These are phyloP conservation scores for Eulithis testata DNA, from an alignment of 2,888 invertebrate genomes.

Conservation along the genomic window DNA sequence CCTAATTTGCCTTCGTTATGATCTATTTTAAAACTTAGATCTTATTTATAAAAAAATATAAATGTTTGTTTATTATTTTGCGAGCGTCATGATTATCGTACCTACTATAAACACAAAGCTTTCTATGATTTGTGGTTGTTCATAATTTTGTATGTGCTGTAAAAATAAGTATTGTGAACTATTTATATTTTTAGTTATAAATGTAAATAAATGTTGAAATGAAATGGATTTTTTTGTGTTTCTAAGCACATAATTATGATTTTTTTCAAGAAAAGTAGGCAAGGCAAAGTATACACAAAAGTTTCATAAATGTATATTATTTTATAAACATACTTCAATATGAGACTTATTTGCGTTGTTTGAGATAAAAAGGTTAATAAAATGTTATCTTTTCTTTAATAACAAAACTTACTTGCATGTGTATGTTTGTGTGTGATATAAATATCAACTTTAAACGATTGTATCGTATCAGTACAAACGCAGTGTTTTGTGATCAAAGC, in stretches of 20 bases:
- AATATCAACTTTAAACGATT: too few species aligned
- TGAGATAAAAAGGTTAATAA: constrained; percentile 29
- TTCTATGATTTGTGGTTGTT: constrained; percentile 31
- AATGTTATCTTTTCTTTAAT: constrained; percentile 28
- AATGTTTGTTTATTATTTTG: too few species aligned
- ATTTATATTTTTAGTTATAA: constrained; percentile 40
- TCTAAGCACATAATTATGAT: not conserved
- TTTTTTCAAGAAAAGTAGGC: not conserved
- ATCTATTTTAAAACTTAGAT: constrained; percentile 5
- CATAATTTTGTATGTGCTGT: constrained; percentile 28
- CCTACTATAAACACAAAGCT: not conserved
- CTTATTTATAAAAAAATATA: not conserved
- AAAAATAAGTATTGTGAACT: constrained; percentile 35
- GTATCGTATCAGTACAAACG: too few species aligned
- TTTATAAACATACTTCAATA: not conserved
- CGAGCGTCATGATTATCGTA: too few species aligned
- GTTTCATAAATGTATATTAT: not conserved
- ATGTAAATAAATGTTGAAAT: constrained; percentile 53
- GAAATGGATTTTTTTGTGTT: not conserved
- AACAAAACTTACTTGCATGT: not conserved
- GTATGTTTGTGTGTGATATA: not conserved
- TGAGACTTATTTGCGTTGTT: constrained; percentile 9
- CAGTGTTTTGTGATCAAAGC: not conserved
- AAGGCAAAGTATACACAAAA: too few species aligned
- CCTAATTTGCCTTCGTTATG: constrained; percentile 14